These are phyloP conservation scores for Caenorhabditis wallacei DNA, from an alignment of 2,888 invertebrate species.

Conservation along the genomic window DNA sequence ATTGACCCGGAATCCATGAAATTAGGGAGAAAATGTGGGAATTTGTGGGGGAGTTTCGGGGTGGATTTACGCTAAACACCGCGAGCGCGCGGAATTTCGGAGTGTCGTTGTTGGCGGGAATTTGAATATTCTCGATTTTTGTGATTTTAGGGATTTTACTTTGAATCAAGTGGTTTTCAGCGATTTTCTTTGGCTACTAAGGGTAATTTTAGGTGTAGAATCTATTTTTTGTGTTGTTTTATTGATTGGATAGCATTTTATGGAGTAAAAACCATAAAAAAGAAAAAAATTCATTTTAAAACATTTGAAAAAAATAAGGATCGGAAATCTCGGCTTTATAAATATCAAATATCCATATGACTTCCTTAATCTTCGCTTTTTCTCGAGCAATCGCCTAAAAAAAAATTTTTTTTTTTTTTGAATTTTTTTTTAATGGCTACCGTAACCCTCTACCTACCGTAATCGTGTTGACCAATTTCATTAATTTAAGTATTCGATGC, in stretches of 20 bases:
- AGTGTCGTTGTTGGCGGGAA: conserved; percentile 40
- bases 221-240: too few relatives aligned
- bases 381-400: conserved; percentile 43
- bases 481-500: conserved; percentile 29
- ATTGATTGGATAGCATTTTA: too few relatives aligned
- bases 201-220: too few relatives aligned
- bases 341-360: conserved; percentile 41
- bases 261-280: not conserved
- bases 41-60: not conserved
- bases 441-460: conserved; percentile 13
- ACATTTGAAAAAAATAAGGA: conserved; percentile 45
- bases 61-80: conserved; percentile 45
- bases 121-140: conserved; percentile 1
- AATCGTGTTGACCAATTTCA: conserved; percentile 32
- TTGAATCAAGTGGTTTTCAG: not conserved
- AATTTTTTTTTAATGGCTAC: not conserved
- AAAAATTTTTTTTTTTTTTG: not conserved
- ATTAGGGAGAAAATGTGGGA: conserved; percentile 22
- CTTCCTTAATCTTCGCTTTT: conserved; percentile 38
- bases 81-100: conserved; percentile 21
- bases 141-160: not conserved
- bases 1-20: conserved; percentile 20
- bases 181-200: not conserved
- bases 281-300: conserved; percentile 13
- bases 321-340: conserved; percentile 40